Conservation (phyloP, 1,140 invertebrate genomes). For the Eurytemora carolleeae region DNA sequence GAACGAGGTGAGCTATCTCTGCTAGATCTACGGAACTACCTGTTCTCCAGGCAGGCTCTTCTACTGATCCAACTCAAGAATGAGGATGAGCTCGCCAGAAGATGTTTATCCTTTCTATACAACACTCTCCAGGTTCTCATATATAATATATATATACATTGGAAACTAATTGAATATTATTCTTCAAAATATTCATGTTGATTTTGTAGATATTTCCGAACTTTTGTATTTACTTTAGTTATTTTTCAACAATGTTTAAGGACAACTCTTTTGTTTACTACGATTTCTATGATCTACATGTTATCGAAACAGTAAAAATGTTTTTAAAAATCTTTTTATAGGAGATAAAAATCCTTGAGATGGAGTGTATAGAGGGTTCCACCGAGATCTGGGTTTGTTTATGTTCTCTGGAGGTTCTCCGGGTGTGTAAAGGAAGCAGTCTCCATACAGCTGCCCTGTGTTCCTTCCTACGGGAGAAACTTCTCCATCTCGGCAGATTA, state of each 20-base stretch:
- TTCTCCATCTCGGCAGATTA: not conserved
- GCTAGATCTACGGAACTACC: constrained; percentile 76
- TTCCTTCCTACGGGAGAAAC: not conserved
- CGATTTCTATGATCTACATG: no score
- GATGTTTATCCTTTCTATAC: constrained; percentile 1
- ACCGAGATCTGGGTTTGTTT: not conserved
- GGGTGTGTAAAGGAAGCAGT: not conserved
- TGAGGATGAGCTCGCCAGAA: constrained; percentile 5
- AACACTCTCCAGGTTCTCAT: not conserved
- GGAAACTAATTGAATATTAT: no score
- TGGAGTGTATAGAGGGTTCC: not conserved
- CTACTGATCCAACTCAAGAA: constrained; percentile 49
- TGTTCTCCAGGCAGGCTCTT: constrained; percentile 78
- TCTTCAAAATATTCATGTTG: no score
- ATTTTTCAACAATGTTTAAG: no score
- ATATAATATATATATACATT: not conserved
- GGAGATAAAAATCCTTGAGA: not conserved
- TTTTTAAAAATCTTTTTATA: no score
- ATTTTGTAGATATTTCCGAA: no score
- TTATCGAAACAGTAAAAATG: no score
- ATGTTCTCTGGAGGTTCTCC: not conserved
- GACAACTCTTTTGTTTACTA: no score
- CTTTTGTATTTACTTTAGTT: no score
- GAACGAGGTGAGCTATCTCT: constrained; percentile 37
- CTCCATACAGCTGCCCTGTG: constrained; percentile 10